A percentile compares a stretch with the other conserved stretches of the same genome.
Evolutionary conservation across 2,888 invertebrate genomes (phyloP).

Genomic region (Tetragonula carbonaria): DNA sequence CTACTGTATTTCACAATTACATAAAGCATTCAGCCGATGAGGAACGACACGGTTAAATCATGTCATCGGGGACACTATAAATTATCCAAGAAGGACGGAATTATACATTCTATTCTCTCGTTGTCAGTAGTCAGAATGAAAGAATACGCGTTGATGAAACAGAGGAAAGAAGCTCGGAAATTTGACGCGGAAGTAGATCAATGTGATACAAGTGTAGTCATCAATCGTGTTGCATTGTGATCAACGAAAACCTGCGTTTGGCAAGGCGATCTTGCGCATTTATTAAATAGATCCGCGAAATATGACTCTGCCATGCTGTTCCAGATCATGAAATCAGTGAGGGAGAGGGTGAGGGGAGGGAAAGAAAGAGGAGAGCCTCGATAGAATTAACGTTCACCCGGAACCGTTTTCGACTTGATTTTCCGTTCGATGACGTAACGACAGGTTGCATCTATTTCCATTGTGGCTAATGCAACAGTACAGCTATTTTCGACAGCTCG

Average conservation of each 20-base stretch:
- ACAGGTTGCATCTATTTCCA: conserved; percentile 56
- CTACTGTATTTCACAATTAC: too few relatives aligned
- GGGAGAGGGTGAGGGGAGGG: too few relatives aligned
- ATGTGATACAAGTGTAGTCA: conserved; percentile 56
- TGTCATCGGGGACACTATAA: too few relatives aligned
- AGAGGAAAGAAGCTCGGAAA: conserved; percentile 33
- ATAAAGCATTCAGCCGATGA: too few relatives aligned
- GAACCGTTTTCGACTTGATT: conserved; percentile 21
- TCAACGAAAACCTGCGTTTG: conserved; percentile 47
- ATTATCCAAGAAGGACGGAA: too few relatives aligned
- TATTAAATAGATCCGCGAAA: conserved; percentile 45
- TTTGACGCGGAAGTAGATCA: conserved; percentile 46
- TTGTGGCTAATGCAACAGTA: conserved; percentile 49
- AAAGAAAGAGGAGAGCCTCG: not conserved
- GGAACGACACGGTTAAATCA: too few relatives aligned
- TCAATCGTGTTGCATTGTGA: conserved; percentile 60
- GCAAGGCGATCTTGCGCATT: conserved; percentile 45
- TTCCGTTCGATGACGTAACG: conserved; percentile 50
- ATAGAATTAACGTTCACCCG: conserved; percentile 37
- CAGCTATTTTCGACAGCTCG: conserved; percentile 41
- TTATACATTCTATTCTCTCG: too few relatives aligned
- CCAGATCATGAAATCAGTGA: not conserved
- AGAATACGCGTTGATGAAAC: not conserved
- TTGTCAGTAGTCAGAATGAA: not conserved
- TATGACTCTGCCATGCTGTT: conserved; percentile 16